A percentile compares a stretch with the other conserved stretches of the same genome.
phyloP scores from a whole-genome alignment of 2,113 vertebrate genomes.

The Notiomystis cincta region DNA sequence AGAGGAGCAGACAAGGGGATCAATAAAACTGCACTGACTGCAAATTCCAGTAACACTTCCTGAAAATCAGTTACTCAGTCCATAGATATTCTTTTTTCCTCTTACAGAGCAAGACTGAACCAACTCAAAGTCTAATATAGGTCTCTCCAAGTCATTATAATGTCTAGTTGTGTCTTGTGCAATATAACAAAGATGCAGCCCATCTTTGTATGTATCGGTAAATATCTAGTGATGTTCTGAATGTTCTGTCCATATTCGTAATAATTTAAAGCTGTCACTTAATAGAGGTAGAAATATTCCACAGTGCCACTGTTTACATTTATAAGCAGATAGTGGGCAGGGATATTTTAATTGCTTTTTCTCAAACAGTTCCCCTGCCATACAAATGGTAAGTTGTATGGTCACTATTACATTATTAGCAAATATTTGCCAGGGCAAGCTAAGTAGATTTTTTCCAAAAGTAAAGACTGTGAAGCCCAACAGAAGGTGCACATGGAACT shows the following conservation, averaged over 20 bases:
- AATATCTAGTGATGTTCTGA: neutral
- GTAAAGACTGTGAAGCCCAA: neutral
- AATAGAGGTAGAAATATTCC: neutral
- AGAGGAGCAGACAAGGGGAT: neutral
- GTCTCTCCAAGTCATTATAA: neutral
- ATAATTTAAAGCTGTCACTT: neutral
- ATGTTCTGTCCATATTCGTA: neutral
- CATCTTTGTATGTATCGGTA: neutral
- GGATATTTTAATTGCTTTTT: constrained; percentile 42
- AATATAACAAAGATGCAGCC: neutral
- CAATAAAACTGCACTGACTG: neutral
- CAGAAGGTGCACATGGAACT: neutral
- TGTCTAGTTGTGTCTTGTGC: neutral
- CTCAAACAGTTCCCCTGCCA: neutral
- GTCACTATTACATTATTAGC: neutral
- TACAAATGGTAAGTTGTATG: neutral
- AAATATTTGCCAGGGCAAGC: neutral
- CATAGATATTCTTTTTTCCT: neutral
- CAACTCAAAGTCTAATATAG: neutral
- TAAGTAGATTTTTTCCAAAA: neutral
- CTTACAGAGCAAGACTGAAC: neutral
- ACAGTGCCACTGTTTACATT: neutral
- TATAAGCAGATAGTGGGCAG: neutral
- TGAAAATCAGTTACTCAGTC: neutral
- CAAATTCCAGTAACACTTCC: neutral